Evolutionary conservation across 2,113 vertebrate species (phyloP), one percentile per base, ranked within the genome.

Genomic region (Pao palembangensis): DNA sequence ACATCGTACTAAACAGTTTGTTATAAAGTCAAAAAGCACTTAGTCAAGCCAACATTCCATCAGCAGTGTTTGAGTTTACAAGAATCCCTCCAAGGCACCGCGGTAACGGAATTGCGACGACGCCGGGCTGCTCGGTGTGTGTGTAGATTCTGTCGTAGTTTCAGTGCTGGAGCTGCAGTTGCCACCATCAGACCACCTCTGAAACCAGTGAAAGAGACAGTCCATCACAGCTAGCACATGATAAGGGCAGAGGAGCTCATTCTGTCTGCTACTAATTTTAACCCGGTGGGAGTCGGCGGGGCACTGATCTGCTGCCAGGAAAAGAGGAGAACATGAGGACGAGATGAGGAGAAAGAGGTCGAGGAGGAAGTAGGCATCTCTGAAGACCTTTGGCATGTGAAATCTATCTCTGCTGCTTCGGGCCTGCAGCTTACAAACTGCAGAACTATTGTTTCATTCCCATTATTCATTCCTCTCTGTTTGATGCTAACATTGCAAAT

Each of bases 211-310:
- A 57, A 61, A 74, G 58, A 68, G 58, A 61, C 43, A 20, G 70
- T 78, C 56, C 56, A 69, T 81, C 71, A 67, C 58, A 63, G 51
- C 60, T 73, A 51, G 13, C 43, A 46, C 11, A 38, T 8, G 4
- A 11, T 38, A 14, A 51, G 61, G 53, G 48, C 3, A 58, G 51
- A 60, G 67, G 59, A 64, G 61, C 53, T 66, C 53, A 58, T 58
- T 71, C 77, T 84, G 80, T 79, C 80, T 85, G 51, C 61, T 48
- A 78, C 80, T 79, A 85, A 74, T 69, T 67, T 79, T 77, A 78
- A 78, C 71, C 82, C 84, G 69, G 53, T 64, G 67, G 54, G 71
- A 82, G 84, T 82, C 85, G 80, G 78, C 75, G 80, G 63, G 80
- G 84, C 77, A 70, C 34, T 54, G 48, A 42, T 69, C 65, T 74